Base-by-base conservation (phyloP, 64 coral and sea anemone genomes). In the Dendronephthya gigantea region DNA sequence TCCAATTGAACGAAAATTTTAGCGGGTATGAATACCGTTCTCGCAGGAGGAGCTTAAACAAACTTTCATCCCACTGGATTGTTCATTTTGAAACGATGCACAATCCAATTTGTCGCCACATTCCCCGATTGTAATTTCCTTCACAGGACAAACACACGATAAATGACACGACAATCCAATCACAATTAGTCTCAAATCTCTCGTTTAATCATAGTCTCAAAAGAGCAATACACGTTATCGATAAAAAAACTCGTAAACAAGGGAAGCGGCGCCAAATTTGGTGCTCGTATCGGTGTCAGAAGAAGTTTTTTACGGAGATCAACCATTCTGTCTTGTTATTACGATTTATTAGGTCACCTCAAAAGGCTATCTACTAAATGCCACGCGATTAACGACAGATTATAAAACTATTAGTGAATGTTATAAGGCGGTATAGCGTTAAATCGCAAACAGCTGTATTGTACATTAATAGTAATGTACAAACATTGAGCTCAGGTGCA, bases 311-410 rank as follows among this genome's bases (percentile, higher is more conserved):
- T 5, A 62, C 25, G 55, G 17, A 62, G 55, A 62, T 62, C 55
- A 27, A 2, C 19, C 8, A 6, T 62, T n/a, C 25, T 27, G n/a
- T 5, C 12, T 23, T 7, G 4, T 62, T 62, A n/a, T 7, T 23
- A 62, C 12, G 55, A 22, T 62, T 22, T 62, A 27, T 45, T 22
- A 62, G 1, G 55, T 27, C 19, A 62, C 55, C 55, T 62, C 55
- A 62, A 62, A 62, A n/a, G 55, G 55, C 55, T 62, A 62, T 62
- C 55, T n/a, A 23, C 25, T 62, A 62, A 62, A 62, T 27, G 55
- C 55, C 55, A 62, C 55, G 55, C 55, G 55, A 62, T 62, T 62
- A 62, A 62, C 55, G 55, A 62, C 55, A 62, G 16, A 62, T 62
- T 62, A 62, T 62, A 62, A 62, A 62, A 62, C 55, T 62, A 62